Conservation (phyloP, 2,797 vertebrate genomes). For the Sebastes iracundus region DNA sequence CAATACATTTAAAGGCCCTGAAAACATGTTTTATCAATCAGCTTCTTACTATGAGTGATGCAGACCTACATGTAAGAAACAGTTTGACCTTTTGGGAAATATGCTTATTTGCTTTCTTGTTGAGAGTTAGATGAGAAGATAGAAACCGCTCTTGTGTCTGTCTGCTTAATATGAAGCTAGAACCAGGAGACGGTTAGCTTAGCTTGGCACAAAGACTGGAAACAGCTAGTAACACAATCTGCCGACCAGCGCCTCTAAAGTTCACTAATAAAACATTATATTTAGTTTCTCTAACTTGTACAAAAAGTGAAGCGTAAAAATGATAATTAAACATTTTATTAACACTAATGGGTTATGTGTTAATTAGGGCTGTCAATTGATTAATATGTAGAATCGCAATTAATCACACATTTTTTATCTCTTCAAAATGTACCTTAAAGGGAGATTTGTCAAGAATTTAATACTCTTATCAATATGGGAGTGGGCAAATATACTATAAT, state of each 20-base stretch:
- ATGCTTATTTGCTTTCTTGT: background rate
- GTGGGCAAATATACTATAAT: too few species aligned
- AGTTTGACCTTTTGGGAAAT: background rate
- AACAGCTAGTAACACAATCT: background rate
- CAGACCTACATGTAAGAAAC: background rate
- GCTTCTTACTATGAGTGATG: background rate
- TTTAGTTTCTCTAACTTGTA: background rate
- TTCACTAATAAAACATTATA: background rate
- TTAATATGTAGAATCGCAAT: accelerated
- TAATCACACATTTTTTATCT: too few species aligned
- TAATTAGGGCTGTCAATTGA: too few species aligned
- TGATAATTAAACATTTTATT: too few species aligned
- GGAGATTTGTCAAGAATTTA: too few species aligned
- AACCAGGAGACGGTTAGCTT: background rate
- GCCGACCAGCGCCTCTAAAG: background rate
- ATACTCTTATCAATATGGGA: too few species aligned
- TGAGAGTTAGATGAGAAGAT: background rate
- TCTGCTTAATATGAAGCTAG: background rate
- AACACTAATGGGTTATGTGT: too few species aligned
- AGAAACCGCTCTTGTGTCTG: background rate
- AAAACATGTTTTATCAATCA: background rate
- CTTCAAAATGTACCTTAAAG: too few species aligned
- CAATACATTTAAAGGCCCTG: background rate
- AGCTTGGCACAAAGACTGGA: background rate
- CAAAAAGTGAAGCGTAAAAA: background rate